Percentiles rank a stretch among this genome's conserved stretches.
Evolutionary conservation across 2,888 invertebrate genomes (phyloP).

Genomic region (Hyles lineata): DNA sequence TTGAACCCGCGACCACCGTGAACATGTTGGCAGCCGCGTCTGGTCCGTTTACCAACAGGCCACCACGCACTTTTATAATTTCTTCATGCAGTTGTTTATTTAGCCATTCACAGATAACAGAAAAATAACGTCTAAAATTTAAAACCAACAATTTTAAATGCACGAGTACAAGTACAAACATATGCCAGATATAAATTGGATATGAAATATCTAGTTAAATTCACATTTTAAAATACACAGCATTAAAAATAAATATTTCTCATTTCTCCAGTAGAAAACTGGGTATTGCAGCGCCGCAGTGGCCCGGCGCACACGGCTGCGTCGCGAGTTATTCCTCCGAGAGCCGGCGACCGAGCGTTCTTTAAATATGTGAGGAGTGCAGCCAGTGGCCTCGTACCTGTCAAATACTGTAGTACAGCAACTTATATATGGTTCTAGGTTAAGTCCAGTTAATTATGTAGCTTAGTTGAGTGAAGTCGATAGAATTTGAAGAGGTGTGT

Average conservation of each 20-base stretch:
- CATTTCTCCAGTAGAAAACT: neutral
- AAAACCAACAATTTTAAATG: too few relatives aligned
- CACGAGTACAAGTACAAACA: too few relatives aligned
- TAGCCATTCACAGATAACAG: too few relatives aligned
- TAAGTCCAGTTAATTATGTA: neutral
- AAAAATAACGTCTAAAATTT: too few relatives aligned
- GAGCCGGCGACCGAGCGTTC: constrained; percentile 9
- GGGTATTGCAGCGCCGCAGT: neutral
- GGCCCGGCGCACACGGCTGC: neutral
- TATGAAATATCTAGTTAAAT: neutral
- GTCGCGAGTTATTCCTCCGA: constrained; percentile 14
- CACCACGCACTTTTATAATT: too few relatives aligned
- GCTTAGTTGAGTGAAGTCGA: neutral
- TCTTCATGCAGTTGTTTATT: too few relatives aligned
- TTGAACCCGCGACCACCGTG: too few relatives aligned
- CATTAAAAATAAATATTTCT: neutral
- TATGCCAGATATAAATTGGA: too few relatives aligned
- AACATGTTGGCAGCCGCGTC: too few relatives aligned
- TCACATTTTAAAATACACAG: constrained; percentile 1
- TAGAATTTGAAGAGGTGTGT: too few relatives aligned
- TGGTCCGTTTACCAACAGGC: too few relatives aligned
- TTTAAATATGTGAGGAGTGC: constrained; percentile 13
- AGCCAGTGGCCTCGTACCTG: neutral
- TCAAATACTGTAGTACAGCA: neutral
- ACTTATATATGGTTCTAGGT: neutral